Base-by-base conservation (phyloP, 2,888 invertebrate species). In the Netelia virgata region DNA sequence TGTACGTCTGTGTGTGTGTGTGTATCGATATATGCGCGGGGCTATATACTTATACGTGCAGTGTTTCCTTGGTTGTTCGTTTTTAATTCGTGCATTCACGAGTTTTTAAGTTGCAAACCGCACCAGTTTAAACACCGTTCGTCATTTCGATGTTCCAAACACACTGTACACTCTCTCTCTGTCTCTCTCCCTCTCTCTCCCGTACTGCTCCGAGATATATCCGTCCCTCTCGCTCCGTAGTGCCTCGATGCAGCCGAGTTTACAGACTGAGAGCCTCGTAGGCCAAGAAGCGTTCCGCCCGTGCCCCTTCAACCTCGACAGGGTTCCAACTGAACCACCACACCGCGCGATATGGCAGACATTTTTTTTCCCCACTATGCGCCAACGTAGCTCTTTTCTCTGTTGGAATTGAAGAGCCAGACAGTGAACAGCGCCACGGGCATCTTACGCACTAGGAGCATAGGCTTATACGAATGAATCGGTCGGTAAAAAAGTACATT, bases 211-310 rank as follows among this genome's bases (percentile, higher is more conserved):
- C 28, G 23, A 28, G 18, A 28, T 76, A 70, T 79, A n/a, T 53
- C 72, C 55, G 64, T 83, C 78, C 75, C 78, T 75, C 78, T 78
- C 75, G 50, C 74, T 81, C 77, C 69, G 92, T 90, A 91, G 89
- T 89, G 90, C 86, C 89, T 91, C 91, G 93, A 88, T 93, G 93
- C 93, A 93, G 90, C 86, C 89, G 90, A 92, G 91, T 92, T 91
- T 91, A 87, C 88, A 88, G 91, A 93, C 93, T 93, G 92, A 93
- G 89, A 90, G 88, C 85, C 88, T 41, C 84, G 87, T 87, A 80
- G 84, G 87, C 78, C 83, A 85, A 72, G 79, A 91, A 92, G 91
- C 91, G 91, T 89, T 91, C 91, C 92, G 91, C 92, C 91, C 92
- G 90, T 91, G 90, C 91, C 92, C 92, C 91, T 88, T 87, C 86